A percentile compares a stretch with the other conserved stretches of the same genome.
Evolutionary conservation across 2,797 vertebrate species (phyloP).

Genomic region (Lophius americanus): DNA sequence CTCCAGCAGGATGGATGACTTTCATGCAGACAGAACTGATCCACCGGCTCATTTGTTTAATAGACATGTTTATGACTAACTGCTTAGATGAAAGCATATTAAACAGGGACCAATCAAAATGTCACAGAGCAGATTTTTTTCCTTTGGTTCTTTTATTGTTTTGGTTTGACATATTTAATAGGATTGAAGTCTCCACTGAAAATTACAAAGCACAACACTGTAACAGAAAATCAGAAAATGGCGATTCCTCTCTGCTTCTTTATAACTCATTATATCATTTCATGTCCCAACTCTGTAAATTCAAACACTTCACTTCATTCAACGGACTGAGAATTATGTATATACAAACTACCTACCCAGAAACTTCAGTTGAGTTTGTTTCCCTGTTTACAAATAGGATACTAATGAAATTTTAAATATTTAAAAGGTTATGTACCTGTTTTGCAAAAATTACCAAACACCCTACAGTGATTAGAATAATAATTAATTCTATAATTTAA

Average conservation of each 20-base stretch:
- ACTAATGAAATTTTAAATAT: too few species aligned
- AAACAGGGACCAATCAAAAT: constrained; percentile 60
- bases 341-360: too few species aligned
- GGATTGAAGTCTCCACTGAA: constrained; percentile 20
- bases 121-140: constrained; percentile 48
- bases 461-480: too few species aligned
- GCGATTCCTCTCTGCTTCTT: background rate
- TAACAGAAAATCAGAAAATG: background rate
- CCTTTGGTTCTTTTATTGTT: constrained; percentile 50
- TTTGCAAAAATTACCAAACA: too few species aligned
- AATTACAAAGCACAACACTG: constrained; percentile 2
- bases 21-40: constrained; percentile 72
- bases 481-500: too few species aligned
- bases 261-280: background rate
- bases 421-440: too few species aligned
- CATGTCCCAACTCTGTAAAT: background rate
- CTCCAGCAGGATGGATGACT: constrained; percentile 82
- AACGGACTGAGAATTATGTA: background rate
- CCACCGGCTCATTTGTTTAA: constrained; percentile 73
- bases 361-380: too few species aligned
- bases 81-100: constrained; percentile 63
- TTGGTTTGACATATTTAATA: constrained; percentile 21
- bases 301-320: background rate
- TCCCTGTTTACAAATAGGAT: too few species aligned
- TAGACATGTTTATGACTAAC: constrained; percentile 80